Percentiles rank a stretch among this genome's conserved stretches.
Conservation (phyloP, 1,140 invertebrate species). For the Caerostris extrusa region DNA sequence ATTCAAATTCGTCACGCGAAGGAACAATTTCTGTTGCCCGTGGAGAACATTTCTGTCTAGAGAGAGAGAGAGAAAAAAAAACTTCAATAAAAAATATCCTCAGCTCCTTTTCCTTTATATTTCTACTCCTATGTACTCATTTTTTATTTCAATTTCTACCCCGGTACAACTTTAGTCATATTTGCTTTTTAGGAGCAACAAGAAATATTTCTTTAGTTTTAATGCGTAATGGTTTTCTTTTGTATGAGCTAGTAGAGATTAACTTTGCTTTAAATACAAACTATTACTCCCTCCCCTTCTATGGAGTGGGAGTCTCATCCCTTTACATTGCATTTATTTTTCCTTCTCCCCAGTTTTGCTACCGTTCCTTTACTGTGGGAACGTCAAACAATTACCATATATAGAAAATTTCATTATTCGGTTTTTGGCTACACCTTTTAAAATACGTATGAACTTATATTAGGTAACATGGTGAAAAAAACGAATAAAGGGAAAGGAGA, state of each 20-base stretch:
- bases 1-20: conserved; percentile 52
- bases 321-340: conserved; percentile 41
- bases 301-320: background rate
- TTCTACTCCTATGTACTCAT: background rate
- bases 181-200: conserved; percentile 57
- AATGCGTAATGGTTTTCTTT: conserved; percentile 71
- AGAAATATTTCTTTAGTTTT: conserved; percentile 61
- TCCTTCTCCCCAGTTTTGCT: background rate
- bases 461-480: conserved; percentile 63
- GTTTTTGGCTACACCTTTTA: conserved; percentile 67
- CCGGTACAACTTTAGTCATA: conserved; percentile 18
- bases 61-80: background rate
- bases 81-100: conserved; percentile 5
- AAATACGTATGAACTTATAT: conserved; percentile 74
- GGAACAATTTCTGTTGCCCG: conserved; percentile 61
- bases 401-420: conserved; percentile 74
- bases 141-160: conserved; percentile 8
- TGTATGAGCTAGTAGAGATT: conserved; percentile 29
- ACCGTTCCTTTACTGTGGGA: conserved; percentile 7
- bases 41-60: background rate
- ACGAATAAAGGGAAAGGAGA: conserved; percentile 11
- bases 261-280: conserved; percentile 72
- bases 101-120: background rate
- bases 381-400: conserved; percentile 76
- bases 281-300: conserved; percentile 46